Conservation (phyloP, 1,140 invertebrate genomes). For the Tyrophagus putrescentiae region DNA sequence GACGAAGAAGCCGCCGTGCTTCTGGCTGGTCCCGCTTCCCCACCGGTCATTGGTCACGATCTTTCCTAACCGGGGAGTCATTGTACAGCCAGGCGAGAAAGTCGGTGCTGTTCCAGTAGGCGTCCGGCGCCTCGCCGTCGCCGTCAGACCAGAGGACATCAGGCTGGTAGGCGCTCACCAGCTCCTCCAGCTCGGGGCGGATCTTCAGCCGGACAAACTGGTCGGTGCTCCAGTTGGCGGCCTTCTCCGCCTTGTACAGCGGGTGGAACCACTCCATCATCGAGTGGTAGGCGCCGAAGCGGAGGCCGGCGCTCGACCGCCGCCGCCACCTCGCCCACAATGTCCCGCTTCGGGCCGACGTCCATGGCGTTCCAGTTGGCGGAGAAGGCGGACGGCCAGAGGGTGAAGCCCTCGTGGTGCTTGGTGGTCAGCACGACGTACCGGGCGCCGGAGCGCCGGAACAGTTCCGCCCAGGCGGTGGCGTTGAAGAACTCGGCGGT, state of each 20-base stretch:
- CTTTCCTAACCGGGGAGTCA: constrained; percentile 45
- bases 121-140: constrained; percentile 60
- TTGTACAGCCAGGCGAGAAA: constrained; percentile 66
- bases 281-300: constrained; percentile 37
- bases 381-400: constrained; percentile 73
- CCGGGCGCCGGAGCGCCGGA: constrained; percentile 37
- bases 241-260: constrained; percentile 29
- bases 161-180: constrained; percentile 58
- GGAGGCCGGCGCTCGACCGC: constrained; percentile 33
- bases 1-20: constrained; percentile 42
- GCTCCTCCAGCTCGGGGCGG: constrained; percentile 38
- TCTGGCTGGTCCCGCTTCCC: constrained; percentile 37
- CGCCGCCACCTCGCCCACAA: constrained; percentile 34
- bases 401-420: constrained; percentile 79
- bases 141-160: constrained; percentile 68
- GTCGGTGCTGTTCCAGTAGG: constrained; percentile 50
- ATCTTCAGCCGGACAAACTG: constrained; percentile 32
- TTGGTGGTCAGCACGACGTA: constrained; percentile 81
- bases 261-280: constrained; percentile 36
- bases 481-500: constrained; percentile 36
- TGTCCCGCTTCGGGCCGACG: constrained; percentile 63
- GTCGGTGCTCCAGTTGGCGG: constrained; percentile 27
- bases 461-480: constrained; percentile 33
- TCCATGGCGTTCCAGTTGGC: constrained; percentile 57
- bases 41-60: constrained; percentile 44